Percentiles rank a stretch among this genome's conserved stretches.
Evolutionary conservation across 2,113 vertebrate species (phyloP).

Genomic region (Pedetes capensis): DNA sequence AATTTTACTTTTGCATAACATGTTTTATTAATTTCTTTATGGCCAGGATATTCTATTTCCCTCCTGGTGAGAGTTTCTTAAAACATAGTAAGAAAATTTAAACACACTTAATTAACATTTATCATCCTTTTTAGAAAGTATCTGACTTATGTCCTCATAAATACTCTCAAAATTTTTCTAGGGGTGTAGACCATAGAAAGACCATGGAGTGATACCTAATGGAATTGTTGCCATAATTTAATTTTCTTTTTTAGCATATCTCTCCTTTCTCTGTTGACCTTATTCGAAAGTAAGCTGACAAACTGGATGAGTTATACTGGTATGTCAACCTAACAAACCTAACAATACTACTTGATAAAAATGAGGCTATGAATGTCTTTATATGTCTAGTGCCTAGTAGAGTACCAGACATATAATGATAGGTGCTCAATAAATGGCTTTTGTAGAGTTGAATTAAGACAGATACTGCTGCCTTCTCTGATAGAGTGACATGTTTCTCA

Average conservation of each 20-base stretch:
- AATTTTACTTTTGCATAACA: constrained; percentile 88
- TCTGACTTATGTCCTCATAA: constrained; percentile 78
- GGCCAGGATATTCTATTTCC: constrained; percentile 82
- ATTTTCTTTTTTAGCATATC: constrained; percentile 44
- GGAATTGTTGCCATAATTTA: constrained; percentile 50
- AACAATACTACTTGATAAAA: constrained; percentile 29
- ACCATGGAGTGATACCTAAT: constrained; percentile 59
- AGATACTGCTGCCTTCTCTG: not conserved
- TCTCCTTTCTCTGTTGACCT: constrained; percentile 41
- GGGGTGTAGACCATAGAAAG: constrained; percentile 51
- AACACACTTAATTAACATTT: constrained; percentile 87
- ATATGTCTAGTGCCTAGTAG: not conserved
- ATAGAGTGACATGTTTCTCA: not conserved
- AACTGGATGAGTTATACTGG: not conserved
- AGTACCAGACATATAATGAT: not conserved
- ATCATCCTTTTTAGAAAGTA: constrained; percentile 84
- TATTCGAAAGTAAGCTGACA: constrained; percentile 50
- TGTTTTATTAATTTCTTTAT: constrained; percentile 90
- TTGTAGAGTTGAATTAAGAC: not conserved
- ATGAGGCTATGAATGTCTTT: not conserved
- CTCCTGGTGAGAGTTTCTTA: constrained; percentile 86
- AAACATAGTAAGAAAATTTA: constrained; percentile 85
- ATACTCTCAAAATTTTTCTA: constrained; percentile 61
- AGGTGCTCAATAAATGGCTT: not conserved
- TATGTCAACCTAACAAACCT: constrained; percentile 25